Evolutionary conservation across 2,888 invertebrate genomes (phyloP).

Genomic region (Oscheius sp.): DNA sequence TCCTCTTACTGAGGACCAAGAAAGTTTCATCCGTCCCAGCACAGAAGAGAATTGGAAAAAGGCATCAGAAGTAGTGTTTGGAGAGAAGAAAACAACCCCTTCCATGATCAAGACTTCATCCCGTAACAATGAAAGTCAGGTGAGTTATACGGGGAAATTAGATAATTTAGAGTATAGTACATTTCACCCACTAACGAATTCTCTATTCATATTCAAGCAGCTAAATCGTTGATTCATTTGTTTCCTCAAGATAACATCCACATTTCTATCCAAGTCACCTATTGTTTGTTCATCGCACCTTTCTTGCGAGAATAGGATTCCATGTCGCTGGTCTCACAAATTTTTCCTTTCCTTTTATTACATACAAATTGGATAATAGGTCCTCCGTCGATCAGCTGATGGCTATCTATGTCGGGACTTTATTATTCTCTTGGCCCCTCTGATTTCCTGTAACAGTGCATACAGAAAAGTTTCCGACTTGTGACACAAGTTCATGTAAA

Average conservation of each 20-base stretch:
- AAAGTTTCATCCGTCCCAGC: neutral
- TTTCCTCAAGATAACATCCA: slow-evolving; percentile 1
- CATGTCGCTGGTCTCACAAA: neutral
- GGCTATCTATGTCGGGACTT: neutral
- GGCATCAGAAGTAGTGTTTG: neutral
- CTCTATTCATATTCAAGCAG: no score
- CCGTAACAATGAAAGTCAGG: no score
- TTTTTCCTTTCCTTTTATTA: neutral
- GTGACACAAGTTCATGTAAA: slow-evolving; percentile 14
- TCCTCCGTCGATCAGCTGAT: neutral
- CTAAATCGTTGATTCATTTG: slow-evolving; percentile 9
- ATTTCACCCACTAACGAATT: no score
- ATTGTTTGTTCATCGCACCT: slow-evolving; percentile 20
- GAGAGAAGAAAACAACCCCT: neutral
- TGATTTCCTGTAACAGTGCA: neutral
- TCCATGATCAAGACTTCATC: no score
- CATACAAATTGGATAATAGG: no score
- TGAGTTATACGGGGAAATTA: no score
- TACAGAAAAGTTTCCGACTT: neutral
- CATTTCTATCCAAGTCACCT: slow-evolving; percentile 1
- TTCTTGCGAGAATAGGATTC: neutral
- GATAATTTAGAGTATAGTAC: no score
- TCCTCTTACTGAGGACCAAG: neutral
- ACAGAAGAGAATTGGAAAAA: neutral
- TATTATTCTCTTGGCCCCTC: neutral